Base-by-base conservation (phyloP, 2,797 vertebrate species). In the Manis pentadactyla region DNA sequence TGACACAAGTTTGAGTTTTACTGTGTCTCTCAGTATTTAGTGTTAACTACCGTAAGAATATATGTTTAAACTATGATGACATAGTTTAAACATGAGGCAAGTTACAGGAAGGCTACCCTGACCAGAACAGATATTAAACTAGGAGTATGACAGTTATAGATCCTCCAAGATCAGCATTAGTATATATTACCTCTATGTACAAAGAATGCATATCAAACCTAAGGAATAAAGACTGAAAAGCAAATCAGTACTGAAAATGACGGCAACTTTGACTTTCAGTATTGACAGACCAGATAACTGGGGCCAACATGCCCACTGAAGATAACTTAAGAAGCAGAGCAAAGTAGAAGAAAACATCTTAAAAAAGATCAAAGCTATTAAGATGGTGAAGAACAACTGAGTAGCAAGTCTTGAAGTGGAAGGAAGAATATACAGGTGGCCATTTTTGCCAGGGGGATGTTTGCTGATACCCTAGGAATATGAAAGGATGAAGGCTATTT, bases 181-280 rank as follows among this genome's bases (percentile, higher is more conserved):
- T 53, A 42, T 68, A n/a, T n/a, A 42, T 84, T 77, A 63, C 17
- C 18, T 83, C 15, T 34, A 15, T 13, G 8, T 57, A 75, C 61
- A 77, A 83, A 78, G 63, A 78, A 68, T 82, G 29, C 21, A 69
- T 15, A 66, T 66, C 49, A 64, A 81, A 93, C 18, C 21, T 85
- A 85, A 69, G 55, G 46, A 85, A 84, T 73, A 68, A 69, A 31
- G 46, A n/a, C 69, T 84, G 34, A 89, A 87, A 87, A 61, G 84
- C 39, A 68, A n/a, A 87, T 69, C 51, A 46, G 51, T 82, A 19
- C 31, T 18, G 68, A 82, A 90, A 87, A 63, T 27, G 53, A 55
- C 9, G 29, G 18, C 57, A 93, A 75, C 57, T 59, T 87, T 74
- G 21, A 93, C 53, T 90, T 86, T 90, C 57, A n/a, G 15, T 74